phyloP scores from a whole-genome alignment of 2,797 vertebrate species.

The Cheirogaleus major region DNA sequence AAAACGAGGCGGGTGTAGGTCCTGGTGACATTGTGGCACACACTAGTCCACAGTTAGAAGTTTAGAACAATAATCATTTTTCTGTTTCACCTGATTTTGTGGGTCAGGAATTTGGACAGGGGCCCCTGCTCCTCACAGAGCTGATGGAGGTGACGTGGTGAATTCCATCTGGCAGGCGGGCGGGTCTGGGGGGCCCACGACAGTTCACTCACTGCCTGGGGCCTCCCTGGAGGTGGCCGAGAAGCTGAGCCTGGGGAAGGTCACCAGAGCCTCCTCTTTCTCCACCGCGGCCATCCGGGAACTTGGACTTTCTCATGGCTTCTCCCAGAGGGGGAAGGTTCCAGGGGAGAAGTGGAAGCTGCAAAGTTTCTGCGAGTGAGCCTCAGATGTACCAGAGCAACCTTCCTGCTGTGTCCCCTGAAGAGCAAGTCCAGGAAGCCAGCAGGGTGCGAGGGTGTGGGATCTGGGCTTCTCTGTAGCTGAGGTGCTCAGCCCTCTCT shows the following conservation, averaged over 20 bases:
- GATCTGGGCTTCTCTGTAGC: not conserved
- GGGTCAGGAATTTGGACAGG: not conserved
- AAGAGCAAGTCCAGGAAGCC: not conserved
- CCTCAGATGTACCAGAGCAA: too few relatives aligned
- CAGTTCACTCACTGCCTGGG: too few relatives aligned
- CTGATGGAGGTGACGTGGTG: not conserved
- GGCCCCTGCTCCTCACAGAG: too few relatives aligned
- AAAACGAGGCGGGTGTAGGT: too few relatives aligned
- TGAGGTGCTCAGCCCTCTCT: not conserved
- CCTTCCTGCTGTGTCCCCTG: not conserved
- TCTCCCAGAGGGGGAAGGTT: not conserved
- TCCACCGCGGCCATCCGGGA: not conserved
- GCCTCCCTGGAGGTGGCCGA: not conserved
- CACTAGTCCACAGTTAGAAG: too few relatives aligned
- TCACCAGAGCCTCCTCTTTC: not conserved
- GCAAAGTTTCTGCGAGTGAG: not conserved
- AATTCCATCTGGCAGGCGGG: not conserved
- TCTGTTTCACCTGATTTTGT: not conserved
- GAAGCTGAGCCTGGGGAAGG: not conserved
- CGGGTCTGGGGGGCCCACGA: not conserved
- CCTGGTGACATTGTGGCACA: rapidly evolving
- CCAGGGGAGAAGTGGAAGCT: not conserved
- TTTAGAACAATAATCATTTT: not conserved
- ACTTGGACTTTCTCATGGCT: not conserved
- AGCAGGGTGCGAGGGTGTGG: not conserved